Conservation (phyloP, 1,140 invertebrate genomes). For the Drosophila truncata region DNA sequence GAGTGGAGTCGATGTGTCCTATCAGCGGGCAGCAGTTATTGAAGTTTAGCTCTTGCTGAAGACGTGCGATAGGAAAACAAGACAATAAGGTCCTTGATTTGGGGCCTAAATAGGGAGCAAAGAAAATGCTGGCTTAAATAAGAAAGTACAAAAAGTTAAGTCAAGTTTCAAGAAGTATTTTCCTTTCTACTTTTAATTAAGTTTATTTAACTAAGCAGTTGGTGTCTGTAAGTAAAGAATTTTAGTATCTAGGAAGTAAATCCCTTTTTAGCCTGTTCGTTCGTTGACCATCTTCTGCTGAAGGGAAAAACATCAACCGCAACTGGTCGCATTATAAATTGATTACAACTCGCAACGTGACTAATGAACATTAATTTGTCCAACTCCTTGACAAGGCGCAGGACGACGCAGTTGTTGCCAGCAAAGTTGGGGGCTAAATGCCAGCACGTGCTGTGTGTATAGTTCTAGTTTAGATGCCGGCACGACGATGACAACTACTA, state of each 20-base stretch:
- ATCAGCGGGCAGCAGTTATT: conserved; percentile 36
- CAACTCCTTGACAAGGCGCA: conserved; percentile 59
- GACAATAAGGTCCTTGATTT: conserved; percentile 11
- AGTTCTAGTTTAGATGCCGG: conserved; percentile 46
- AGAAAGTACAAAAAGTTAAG: background rate
- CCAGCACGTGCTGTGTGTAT: conserved; percentile 56
- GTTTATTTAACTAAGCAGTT: background rate
- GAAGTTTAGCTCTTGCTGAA: conserved; percentile 12
- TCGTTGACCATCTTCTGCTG: conserved; percentile 20
- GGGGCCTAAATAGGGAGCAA: conserved; percentile 1
- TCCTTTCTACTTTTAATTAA: background rate
- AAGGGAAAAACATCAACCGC: conserved; percentile 63
- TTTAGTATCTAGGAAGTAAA: background rate
- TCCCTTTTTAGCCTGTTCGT: too few species aligned
- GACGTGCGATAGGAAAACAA: background rate
- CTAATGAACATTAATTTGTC: conserved; percentile 78
- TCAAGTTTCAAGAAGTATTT: background rate
- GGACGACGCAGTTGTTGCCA: conserved; percentile 48
- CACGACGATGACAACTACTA: conserved; percentile 52
- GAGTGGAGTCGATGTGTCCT: conserved; percentile 29
- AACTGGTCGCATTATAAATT: conserved; percentile 77
- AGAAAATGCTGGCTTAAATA: background rate
- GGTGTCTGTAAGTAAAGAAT: background rate
- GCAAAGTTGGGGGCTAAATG: conserved; percentile 63
- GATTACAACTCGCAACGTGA: conserved; percentile 75